Evolutionary conservation across 92 coral and sea anemone species (phyloP), one percentile per base, ranked within the genome.

Genomic region (Palythoa grandiflora): DNA sequence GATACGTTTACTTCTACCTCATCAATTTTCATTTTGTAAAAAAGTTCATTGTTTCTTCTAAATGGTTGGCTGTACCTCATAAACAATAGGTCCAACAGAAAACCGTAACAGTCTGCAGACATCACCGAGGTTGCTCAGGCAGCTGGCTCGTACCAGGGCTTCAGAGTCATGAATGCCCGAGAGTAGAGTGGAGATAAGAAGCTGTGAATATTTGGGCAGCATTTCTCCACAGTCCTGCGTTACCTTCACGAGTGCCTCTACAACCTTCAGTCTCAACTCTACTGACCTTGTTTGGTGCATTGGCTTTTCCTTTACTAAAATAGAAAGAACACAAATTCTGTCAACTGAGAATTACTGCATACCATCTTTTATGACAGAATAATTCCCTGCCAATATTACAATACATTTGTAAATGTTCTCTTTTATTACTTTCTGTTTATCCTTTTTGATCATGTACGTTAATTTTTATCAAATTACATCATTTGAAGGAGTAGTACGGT

Each of bases 111-210:
- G 86, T 75, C 93, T 91, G 88, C 96, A 97, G 36, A 94, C 93
- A 20, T 97, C 99, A 75, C 98, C 98, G 66, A 97, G 96, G 84
- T 91, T 97, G 54, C 98, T 95, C 38, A 97, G 91, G 83, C 99
- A 92, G 93, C 98, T 97, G 87, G 99, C 98, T 75, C 99, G 92
- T 11, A 97, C 93, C 17, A 95, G 77, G 73, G 93, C 92, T 70
- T 97, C 99, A 19, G 92, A 78, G 71, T 97, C 99, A 38, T 84
- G 85, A 3, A 89, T 95, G 0, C 99, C 99, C 9, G 94, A 89
- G 40, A 95, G 89, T 36, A 97, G 84, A 36, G 99, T 91, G 21
- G 95, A 87, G 71, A 95, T 35, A 21, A 97, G 95, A 51, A 84
- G 92, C 83, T 97, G 96, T 6, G 94, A 92, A 89, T 92, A 95